Percentiles rank a stretch among this genome's conserved stretches.
phyloP scores from a whole-genome alignment of 2,113 vertebrate species.

The Sylvilagus bachmani region DNA sequence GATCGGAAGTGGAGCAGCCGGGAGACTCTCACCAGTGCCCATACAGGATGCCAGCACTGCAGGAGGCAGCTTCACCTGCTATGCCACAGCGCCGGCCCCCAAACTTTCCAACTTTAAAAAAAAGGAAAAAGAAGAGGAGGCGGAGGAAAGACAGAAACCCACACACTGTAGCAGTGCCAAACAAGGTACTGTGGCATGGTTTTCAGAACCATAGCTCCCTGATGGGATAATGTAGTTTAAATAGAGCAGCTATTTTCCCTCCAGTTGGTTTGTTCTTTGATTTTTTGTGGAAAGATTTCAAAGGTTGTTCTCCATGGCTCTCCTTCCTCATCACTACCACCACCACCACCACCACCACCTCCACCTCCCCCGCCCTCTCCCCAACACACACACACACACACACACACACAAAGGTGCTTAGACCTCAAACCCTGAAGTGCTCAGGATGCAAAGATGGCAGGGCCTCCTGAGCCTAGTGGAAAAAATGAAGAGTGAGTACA shows the following conservation, averaged over 20 bases:
- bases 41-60: no score
- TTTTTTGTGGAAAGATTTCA: slow-evolving; percentile 86
- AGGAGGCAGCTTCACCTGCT: no score
- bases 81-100: no score
- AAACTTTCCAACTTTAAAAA: neutral
- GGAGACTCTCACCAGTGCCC: no score
- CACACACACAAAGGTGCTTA: slow-evolving; percentile 76
- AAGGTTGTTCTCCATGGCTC: slow-evolving; percentile 58
- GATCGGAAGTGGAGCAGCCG: no score
- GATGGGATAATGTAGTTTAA: slow-evolving; percentile 87
- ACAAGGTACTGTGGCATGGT: slow-evolving; percentile 80
- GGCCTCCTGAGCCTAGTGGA: slow-evolving; percentile 57
- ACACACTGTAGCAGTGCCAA: slow-evolving; percentile 74
- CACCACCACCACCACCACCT: neutral
- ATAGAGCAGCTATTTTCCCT: slow-evolving; percentile 86
- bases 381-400: no score
- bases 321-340: slow-evolving; percentile 37
- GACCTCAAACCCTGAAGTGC: slow-evolving; percentile 73
- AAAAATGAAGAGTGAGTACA: slow-evolving; percentile 65
- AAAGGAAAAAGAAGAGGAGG: neutral
- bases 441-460: slow-evolving; percentile 59
- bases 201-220: slow-evolving; percentile 85
- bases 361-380: no score
- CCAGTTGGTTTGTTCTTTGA: slow-evolving; percentile 85
- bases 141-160: slow-evolving; percentile 58